Base-by-base conservation (phyloP, 2,888 invertebrate genomes). In the Anorthoa munda region DNA sequence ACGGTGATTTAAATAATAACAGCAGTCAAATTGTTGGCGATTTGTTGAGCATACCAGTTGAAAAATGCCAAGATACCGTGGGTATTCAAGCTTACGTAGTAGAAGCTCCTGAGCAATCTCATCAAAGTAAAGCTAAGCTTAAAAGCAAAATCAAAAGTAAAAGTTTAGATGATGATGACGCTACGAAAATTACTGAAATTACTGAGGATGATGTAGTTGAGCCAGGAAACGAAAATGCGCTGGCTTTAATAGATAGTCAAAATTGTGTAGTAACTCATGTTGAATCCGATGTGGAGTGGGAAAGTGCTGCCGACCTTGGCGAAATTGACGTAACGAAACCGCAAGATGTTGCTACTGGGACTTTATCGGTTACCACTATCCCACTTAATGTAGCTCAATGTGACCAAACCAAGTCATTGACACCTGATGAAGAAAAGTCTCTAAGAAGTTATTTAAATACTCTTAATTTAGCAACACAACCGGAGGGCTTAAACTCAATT, bases 241-340 rank as follows among this genome's bases (percentile, higher is more conserved):
- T 94, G 56, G 91, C 93, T 68, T 88, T 96, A 73, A 93, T 95
- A 70, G 96, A 97, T 72, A 94, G 93, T 77, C 95, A 93, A 86
- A 95, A 95, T 85, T 95, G 97, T 17, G 90, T 97, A 45, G 95
- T 98, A 18, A 96, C 97, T 55, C 98, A 98, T 91, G 97, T 97
- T 31, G 97, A 97, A 73, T 97, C 97, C 0, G 97, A 97, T 82
- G 92, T 96, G 53, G 97, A 97, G 86, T 97, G 97, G 96, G 97
- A 97, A 88, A 94, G 94, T 82, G 93, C 95, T 1, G 93, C 94
- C 66, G 95, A 96, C 51, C 87, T 97, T 56, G 85, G 90, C 58
- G 87, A 93, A 70, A 86, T 90, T 61, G 75, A 86, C 17, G 65
- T 72, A 31, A 59, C 77, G n/a, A 73, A 90, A 73, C 76, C 90